Conservation (phyloP, 2,113 vertebrate genomes). For the Bos indicus region DNA sequence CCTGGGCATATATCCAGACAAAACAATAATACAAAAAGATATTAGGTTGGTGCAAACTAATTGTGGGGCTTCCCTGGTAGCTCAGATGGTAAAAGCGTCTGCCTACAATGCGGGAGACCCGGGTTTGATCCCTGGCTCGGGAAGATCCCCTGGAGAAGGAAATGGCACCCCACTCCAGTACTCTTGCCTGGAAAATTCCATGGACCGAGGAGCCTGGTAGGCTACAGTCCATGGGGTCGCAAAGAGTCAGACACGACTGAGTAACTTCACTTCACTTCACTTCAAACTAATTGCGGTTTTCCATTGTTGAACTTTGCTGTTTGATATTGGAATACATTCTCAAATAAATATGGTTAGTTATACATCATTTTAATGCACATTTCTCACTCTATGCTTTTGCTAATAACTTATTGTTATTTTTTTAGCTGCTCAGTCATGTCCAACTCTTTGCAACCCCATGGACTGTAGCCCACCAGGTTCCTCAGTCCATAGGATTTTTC, state of each 20-base stretch:
- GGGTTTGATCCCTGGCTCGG: too few relatives aligned
- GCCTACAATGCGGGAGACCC: neutral
- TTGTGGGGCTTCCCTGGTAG: neutral
- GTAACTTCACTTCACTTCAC: neutral
- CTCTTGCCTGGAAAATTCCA: neutral
- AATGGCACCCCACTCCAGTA: neutral
- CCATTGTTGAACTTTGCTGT: neutral
- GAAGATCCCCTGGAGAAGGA: neutral
- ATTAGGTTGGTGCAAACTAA: neutral
- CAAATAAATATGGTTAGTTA: neutral
- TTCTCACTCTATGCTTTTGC: neutral
- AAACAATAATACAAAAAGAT: neutral
- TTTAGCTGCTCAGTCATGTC: neutral
- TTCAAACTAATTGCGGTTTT: neutral
- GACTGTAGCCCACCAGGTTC: neutral
- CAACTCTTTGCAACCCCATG: neutral
- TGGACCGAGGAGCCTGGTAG: neutral
- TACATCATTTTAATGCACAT: neutral
- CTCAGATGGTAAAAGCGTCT: neutral
- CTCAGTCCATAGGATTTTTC: neutral
- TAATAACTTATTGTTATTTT: neutral
- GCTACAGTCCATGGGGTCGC: neutral
- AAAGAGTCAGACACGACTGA: neutral
- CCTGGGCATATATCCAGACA: neutral
- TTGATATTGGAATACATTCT: neutral